Base-by-base conservation (phyloP, 2,113 vertebrate species). In the Urocitellus parryii region DNA sequence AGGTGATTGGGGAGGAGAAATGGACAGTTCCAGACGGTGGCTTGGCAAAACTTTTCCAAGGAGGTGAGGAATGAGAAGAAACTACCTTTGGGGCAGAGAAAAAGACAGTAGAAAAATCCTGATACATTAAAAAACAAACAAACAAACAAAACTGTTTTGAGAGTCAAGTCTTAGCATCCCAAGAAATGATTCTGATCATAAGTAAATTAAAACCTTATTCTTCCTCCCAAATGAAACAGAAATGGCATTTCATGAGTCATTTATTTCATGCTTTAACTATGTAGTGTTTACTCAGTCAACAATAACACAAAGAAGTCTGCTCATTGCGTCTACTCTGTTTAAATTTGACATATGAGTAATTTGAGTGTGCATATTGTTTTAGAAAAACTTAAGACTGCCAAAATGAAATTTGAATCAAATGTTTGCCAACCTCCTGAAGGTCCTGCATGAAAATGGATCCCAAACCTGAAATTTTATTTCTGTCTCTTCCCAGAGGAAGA, bases 351-450 rank as follows among this genome's bases (percentile, higher is more conserved):
- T n/a, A 11, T 12, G 25, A 51, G 53, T 63, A 34, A 90, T 92
- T 53, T 88, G 34, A 91, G 18, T 34, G 4, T 37, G 6, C 2
- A 1, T 16, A 58, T 27, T 67, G 32, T 84, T 89, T 94, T 27
- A 94, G 74, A 77, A 91, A 73, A 92, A 67, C 56, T 56, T 85
- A 32, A 32, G n/a, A 67, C 13, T 58, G n/a, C 34, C 34, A 42
- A 80, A 74, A 51, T 80, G 48, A 74, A 68, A 91, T 89, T 42
- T 78, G 63, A 94, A 89, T 56, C 58, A 70, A 70, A 42, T 53
- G 2, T 42, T 79, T 72, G 61, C 81, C 73, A 82, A 65, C 79
- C 32, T 94, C 34, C 61, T 80, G 9, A 81, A 96, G 79, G 58
- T 70, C 51, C 37, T 84, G 22, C 32, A 32, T 37, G 76, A 83